A percentile compares a stretch with the other conserved stretches of the same genome.
Evolutionary conservation across 1,140 invertebrate genomes (phyloP).

Genomic region (Homalodisca vitripennis): DNA sequence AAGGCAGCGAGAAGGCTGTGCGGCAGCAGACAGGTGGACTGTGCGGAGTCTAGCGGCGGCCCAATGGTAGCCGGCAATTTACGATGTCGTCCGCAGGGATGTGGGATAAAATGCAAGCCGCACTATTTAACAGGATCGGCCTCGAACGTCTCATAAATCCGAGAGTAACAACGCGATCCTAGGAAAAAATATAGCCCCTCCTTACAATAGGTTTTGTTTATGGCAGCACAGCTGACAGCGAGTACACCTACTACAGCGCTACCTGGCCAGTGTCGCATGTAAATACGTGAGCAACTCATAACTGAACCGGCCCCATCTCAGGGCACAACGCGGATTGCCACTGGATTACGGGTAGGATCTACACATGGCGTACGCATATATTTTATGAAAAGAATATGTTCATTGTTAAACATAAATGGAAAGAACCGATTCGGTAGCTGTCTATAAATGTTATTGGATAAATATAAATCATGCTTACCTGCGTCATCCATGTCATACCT

Average conservation of each 20-base stretch:
- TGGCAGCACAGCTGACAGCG: neutral
- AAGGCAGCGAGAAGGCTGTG: too few species aligned
- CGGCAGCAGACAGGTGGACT: neutral
- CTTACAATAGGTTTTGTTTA: constrained; percentile 25
- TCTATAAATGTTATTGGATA: too few species aligned
- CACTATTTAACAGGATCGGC: constrained; percentile 21
- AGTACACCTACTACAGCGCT: constrained; percentile 11
- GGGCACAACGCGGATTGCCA: too few species aligned
- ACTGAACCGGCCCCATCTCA: too few species aligned
- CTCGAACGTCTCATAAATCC: constrained; percentile 14
- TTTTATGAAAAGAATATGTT: too few species aligned
- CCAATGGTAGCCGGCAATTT: neutral
- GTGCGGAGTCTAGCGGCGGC: neutral
- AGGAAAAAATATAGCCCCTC: constrained; percentile 16
- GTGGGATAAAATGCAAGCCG: neutral
- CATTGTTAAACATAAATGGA: too few species aligned
- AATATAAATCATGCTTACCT: too few species aligned
- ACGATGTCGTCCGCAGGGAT: neutral
- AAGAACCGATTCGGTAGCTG: too few species aligned
- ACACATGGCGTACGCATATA: too few species aligned
- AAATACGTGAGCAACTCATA: too few species aligned
- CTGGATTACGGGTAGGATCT: too few species aligned
- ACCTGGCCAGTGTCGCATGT: neutral
- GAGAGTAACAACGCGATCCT: neutral
- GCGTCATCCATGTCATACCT: too few species aligned